A percentile compares a stretch with the other conserved stretches of the same genome.
Evolutionary conservation across 2,113 vertebrate species (phyloP).

Genomic region (Elanus axillaris): DNA sequence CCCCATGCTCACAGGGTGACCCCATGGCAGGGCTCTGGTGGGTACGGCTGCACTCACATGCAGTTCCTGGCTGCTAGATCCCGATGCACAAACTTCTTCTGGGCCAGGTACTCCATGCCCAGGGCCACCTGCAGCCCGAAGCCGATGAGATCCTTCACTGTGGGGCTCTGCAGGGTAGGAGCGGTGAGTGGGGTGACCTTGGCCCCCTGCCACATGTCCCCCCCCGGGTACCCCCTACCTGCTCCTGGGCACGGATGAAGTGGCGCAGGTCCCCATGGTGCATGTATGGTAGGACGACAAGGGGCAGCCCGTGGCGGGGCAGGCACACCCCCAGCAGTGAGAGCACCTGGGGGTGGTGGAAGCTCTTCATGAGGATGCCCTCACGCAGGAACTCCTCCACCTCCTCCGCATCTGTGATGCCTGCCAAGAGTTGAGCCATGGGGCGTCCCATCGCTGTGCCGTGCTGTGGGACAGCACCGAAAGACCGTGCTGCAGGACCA

Average conservation of each 20-base stretch:
- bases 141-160: slow-evolving; percentile 91
- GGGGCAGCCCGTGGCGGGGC: slow-evolving; percentile 84
- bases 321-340: slow-evolving; percentile 89
- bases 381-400: slow-evolving; percentile 94
- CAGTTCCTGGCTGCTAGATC: slow-evolving; percentile 96
- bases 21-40: fast-evolving
- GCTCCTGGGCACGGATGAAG: slow-evolving; percentile 88
- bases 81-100: slow-evolving; percentile 94
- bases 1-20: not conserved
- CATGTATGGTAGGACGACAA: slow-evolving; percentile 93
- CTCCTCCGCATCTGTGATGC: slow-evolving; percentile 92
- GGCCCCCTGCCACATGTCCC: fast-evolving
- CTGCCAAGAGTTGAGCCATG: slow-evolving; percentile 48
- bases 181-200: not conserved
- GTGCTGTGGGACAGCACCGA: fast-evolving
- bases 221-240: slow-evolving; percentile 65
- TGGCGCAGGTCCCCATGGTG: slow-evolving; percentile 90
- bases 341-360: slow-evolving; percentile 89
- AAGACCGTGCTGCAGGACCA: not conserved
- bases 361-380: slow-evolving; percentile 94
- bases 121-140: slow-evolving; percentile 93
- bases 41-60: slow-evolving; percentile 81
- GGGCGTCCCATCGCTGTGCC: fast-evolving
- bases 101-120: slow-evolving; percentile 95
- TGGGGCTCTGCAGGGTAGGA: slow-evolving; percentile 81